These are phyloP conservation scores for Cryptotis parvus DNA, from an alignment of 2,113 vertebrate species.

Conservation along the genomic window DNA sequence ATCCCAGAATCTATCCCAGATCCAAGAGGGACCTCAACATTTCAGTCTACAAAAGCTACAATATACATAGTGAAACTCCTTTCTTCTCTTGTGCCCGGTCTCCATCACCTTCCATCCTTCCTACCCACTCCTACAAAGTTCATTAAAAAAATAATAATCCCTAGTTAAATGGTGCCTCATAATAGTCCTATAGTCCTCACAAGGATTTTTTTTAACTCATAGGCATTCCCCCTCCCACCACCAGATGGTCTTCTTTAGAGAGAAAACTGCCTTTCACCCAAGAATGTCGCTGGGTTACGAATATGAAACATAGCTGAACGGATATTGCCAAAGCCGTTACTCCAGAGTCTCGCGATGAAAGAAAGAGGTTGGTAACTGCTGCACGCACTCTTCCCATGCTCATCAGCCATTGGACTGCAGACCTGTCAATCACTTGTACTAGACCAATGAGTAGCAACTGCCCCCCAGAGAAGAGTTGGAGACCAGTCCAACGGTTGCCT, in stretches of 20 bases:
- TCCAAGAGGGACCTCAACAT: background rate
- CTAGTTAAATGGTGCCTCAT: background rate
- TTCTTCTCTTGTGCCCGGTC: background rate
- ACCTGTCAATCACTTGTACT: slow-evolving; percentile 59
- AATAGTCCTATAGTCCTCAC: background rate
- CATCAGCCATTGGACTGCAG: slow-evolving; percentile 40
- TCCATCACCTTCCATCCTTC: background rate
- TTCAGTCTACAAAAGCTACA: background rate
- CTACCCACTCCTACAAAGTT: background rate
- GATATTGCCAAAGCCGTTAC: background rate
- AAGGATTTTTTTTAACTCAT: slow-evolving; percentile 16
- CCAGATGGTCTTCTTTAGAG: background rate
- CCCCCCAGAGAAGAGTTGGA: background rate
- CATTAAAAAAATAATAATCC: background rate
- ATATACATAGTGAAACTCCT: background rate
- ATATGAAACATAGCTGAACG: rapidly evolving
- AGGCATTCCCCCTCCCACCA: background rate
- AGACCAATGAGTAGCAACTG: slow-evolving; percentile 36
- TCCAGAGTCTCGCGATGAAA: background rate
- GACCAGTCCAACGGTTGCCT: background rate
- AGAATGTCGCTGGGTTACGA: rapidly evolving
- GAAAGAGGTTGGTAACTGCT: background rate
- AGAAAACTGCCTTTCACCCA: background rate
- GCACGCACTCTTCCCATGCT: rapidly evolving
- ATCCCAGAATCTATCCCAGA: background rate